phyloP scores from a whole-genome alignment of 2,888 invertebrate species.

The Thecophora atra region DNA sequence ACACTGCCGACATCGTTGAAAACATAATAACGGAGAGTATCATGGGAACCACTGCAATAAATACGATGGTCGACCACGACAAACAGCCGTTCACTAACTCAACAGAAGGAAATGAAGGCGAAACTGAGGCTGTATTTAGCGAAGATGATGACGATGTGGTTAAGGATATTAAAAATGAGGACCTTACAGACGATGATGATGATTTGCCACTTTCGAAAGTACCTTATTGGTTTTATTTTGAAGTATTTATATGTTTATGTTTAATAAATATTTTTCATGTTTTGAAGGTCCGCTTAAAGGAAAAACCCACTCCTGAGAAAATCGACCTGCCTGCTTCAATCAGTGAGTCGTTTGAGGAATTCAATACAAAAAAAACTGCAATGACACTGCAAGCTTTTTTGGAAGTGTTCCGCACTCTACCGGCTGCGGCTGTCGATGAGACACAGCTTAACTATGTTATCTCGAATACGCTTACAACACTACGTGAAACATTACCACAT shows the following conservation, averaged over 20 bases:
- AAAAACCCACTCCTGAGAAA: conserved; percentile 64
- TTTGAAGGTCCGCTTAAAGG: conserved; percentile 63
- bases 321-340: conserved; percentile 63
- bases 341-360: conserved; percentile 64
- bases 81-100: conserved; percentile 48
- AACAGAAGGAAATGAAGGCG: conserved; percentile 60
- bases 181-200: conserved; percentile 69
- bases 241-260: not conserved
- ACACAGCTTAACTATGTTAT: conserved; percentile 65
- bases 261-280: conserved; percentile 22
- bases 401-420: conserved; percentile 62
- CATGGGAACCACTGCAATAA: conserved; percentile 35
- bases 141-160: conserved; percentile 72
- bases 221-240: conserved; percentile 43
- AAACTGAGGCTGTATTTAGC: conserved; percentile 58
- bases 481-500: conserved; percentile 64
- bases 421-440: conserved; percentile 61
- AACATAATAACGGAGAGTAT: conserved; percentile 34
- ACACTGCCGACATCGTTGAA: conserved; percentile 45
- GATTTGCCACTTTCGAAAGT: conserved; percentile 83
- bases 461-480: conserved; percentile 60
- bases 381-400: conserved; percentile 63
- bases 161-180: conserved; percentile 59
- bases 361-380: conserved; percentile 60
- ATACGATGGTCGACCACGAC: conserved; percentile 51